phyloP scores from a whole-genome alignment of 53 echinoderm and acorn worm genomes.

The Echinarachnius parma region DNA sequence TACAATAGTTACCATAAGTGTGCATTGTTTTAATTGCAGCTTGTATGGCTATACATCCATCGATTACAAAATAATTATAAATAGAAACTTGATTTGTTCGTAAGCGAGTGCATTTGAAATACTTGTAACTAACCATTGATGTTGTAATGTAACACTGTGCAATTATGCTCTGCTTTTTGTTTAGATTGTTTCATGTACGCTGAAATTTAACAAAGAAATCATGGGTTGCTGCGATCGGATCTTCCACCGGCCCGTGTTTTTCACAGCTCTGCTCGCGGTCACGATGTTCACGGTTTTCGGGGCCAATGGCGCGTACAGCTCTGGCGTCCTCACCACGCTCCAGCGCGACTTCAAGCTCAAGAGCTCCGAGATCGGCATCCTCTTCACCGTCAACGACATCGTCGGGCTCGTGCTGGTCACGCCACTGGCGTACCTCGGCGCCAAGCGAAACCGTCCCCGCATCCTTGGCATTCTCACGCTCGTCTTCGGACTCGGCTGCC shows the following conservation, averaged over 20 bases:
- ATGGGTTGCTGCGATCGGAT: neutral
- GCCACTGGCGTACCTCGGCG: conserved; percentile 18
- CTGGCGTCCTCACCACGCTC: conserved; percentile 39
- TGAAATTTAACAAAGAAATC: too few species aligned
- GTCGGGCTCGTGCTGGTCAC: conserved; percentile 20
- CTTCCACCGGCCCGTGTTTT: conserved; percentile 21
- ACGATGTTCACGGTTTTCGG: conserved; percentile 13
- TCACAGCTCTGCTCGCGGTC: conserved; percentile 15
- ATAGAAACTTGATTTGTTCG: too few species aligned
- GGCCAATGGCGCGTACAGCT: conserved; percentile 1
- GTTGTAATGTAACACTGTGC: too few species aligned
- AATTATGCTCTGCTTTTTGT: too few species aligned
- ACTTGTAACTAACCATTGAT: too few species aligned
- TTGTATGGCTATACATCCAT: too few species aligned
- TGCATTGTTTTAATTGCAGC: too few species aligned
- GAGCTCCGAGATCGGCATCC: conserved; percentile 33
- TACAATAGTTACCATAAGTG: too few species aligned
- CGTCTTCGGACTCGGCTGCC: conserved; percentile 50
- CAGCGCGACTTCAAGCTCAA: conserved; percentile 41
- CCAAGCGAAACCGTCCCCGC: conserved; percentile 55
- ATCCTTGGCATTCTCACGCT: conserved; percentile 51
- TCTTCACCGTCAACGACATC: conserved; percentile 41
- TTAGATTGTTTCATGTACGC: too few species aligned
- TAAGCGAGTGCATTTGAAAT: too few species aligned
- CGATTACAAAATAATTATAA: too few species aligned